These are phyloP conservation scores for Astyanax mexicanus DNA, from an alignment of 2,797 vertebrate genomes.

Conservation along the genomic window DNA sequence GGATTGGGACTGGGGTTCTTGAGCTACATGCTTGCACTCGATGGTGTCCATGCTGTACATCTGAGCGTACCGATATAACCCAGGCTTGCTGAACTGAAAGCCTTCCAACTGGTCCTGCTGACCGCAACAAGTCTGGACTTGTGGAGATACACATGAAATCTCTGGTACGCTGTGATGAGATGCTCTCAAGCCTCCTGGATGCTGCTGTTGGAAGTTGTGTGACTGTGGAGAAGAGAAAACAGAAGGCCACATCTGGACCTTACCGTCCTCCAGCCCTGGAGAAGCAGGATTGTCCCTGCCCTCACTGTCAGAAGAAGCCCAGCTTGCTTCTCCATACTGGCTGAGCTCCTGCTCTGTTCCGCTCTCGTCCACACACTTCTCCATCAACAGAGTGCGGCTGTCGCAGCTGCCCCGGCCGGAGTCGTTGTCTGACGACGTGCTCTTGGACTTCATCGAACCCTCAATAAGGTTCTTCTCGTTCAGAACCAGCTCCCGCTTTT, in stretches of 20 bases:
- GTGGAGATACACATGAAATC: slow-evolving; percentile 54
- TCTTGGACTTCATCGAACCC: slow-evolving; percentile 69
- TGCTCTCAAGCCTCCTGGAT: slow-evolving; percentile 56
- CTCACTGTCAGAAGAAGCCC: slow-evolving; percentile 4
- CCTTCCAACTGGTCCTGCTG: slow-evolving; percentile 36
- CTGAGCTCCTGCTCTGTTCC: slow-evolving; percentile 41
- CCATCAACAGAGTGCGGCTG: slow-evolving; percentile 86
- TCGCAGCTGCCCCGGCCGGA: slow-evolving; percentile 92
- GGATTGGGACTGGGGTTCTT: slow-evolving; percentile 56
- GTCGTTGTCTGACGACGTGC: slow-evolving; percentile 85
- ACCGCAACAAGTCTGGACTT: slow-evolving; percentile 9
- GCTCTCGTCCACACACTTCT: slow-evolving; percentile 73
- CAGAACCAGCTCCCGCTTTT: slow-evolving; percentile 81
- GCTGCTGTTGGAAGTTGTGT: slow-evolving; percentile 55
- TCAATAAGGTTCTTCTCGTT: slow-evolving; percentile 69
- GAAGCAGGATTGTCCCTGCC: slow-evolving; percentile 48
- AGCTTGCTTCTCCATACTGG: slow-evolving; percentile 41
- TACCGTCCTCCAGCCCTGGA: slow-evolving; percentile 63
- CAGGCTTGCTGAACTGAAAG: slow-evolving; percentile 34
- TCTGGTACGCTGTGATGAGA: slow-evolving; percentile 78
- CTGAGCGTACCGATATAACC: slow-evolving; percentile 60
- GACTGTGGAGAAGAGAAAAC: slow-evolving; percentile 67
- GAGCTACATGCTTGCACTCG: slow-evolving; percentile 54
- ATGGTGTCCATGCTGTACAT: slow-evolving; percentile 59
- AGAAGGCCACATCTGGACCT: slow-evolving; percentile 81